These are phyloP conservation scores for Spinus olivaceus DNA, from an alignment of 2,797 vertebrate species.

Conservation along the genomic window DNA sequence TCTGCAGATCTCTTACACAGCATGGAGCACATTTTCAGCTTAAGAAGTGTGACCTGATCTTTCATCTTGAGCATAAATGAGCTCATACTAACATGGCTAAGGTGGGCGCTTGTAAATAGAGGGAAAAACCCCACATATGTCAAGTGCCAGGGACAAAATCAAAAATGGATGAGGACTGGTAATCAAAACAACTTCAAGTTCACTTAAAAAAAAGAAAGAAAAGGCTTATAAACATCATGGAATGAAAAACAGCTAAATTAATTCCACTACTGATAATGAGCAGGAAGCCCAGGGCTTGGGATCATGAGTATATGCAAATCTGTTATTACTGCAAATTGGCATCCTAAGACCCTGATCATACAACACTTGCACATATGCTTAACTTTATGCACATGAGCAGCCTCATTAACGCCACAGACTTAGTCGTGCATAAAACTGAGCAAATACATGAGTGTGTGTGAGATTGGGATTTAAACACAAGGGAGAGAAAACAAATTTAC, in stretches of 20 bases:
- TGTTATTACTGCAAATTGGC: constrained; percentile 61
- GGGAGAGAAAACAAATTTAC: constrained; percentile 63
- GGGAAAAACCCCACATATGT: neutral
- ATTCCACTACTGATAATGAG: constrained; percentile 26
- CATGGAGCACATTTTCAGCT: neutral
- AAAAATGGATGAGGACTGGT: neutral
- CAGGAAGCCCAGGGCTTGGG: constrained; percentile 2
- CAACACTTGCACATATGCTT: constrained; percentile 57
- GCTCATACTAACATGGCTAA: neutral
- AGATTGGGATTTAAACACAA: constrained; percentile 55
- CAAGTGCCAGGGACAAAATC: neutral
- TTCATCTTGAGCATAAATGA: neutral
- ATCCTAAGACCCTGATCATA: constrained; percentile 53
- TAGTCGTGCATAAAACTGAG: constrained; percentile 56
- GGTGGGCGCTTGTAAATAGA: neutral
- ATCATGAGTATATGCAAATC: constrained; percentile 52
- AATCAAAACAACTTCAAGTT: neutral
- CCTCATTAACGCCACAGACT: constrained; percentile 40
- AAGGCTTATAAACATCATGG: neutral
- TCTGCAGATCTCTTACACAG: neutral
- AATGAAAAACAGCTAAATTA: neutral
- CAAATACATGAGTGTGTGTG: constrained; percentile 37
- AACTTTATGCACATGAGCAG: constrained; percentile 63
- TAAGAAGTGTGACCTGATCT: neutral
- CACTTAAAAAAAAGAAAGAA: neutral